These are phyloP conservation scores for Perizoma flavofasciatum DNA, from an alignment of 2,888 invertebrate genomes.

Conservation along the genomic window DNA sequence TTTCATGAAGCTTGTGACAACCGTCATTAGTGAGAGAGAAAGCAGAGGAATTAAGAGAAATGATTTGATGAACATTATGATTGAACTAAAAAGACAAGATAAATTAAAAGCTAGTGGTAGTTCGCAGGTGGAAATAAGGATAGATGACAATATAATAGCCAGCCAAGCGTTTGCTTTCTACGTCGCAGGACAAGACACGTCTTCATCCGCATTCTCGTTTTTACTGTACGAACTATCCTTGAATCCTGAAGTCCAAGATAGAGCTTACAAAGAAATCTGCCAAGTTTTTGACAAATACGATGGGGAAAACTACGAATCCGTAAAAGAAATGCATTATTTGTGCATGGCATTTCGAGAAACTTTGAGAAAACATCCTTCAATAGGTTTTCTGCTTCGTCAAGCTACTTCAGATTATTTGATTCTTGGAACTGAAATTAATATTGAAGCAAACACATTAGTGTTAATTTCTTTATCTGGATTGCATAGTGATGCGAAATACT, in stretches of 20 bases:
- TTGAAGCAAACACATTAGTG: slow-evolving; percentile 45
- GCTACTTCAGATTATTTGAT: slow-evolving; percentile 31
- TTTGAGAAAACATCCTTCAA: slow-evolving; percentile 42
- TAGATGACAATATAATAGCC: slow-evolving; percentile 49
- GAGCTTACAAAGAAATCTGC: slow-evolving; percentile 37
- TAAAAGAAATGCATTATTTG: slow-evolving; percentile 54
- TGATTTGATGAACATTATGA: slow-evolving; percentile 56
- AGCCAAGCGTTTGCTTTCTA: slow-evolving; percentile 55
- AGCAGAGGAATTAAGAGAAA: slow-evolving; percentile 39
- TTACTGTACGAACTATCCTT: slow-evolving; percentile 41
- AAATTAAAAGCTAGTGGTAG: slow-evolving; percentile 36
- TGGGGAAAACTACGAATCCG: slow-evolving; percentile 43
- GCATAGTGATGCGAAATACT: slow-evolving; percentile 52
- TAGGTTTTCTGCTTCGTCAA: slow-evolving; percentile 29
- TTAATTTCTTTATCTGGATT: slow-evolving; percentile 38
- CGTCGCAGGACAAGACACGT: slow-evolving; percentile 65
- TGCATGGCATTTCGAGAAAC: slow-evolving; percentile 51
- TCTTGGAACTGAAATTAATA: slow-evolving; percentile 35
- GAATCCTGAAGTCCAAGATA: slow-evolving; percentile 39
- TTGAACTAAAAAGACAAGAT: slow-evolving; percentile 51
- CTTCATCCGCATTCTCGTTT: slow-evolving; percentile 53
- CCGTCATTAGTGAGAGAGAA: slow-evolving; percentile 18
- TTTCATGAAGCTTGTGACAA: slow-evolving; percentile 19
- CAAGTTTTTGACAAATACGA: slow-evolving; percentile 33
- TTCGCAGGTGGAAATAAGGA: slow-evolving; percentile 47